Evolutionary conservation across 2,797 vertebrate genomes (phyloP), one percentile per base, ranked within the genome.

Genomic region (Simalia tracyae): DNA sequence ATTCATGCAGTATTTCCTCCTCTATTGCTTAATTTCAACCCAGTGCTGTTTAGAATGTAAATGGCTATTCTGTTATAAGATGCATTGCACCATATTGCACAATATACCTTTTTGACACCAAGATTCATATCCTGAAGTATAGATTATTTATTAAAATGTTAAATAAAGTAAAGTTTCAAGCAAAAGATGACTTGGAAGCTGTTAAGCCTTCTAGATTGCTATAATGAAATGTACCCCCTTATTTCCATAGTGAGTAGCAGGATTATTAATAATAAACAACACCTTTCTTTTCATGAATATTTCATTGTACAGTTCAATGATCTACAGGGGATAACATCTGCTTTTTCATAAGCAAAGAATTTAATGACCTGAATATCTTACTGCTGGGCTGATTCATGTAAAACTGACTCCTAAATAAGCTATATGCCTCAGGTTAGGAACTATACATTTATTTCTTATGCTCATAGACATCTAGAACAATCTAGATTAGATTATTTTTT

Each of bases 291-390:
- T 94, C 31, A 94, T 91, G 28, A 94, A 93, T 93, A 86, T 89
- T 89, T 92, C 66, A 3, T 91, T 85, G 89, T 89, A 66, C 64
- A 92, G 28, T 94, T 95, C 0, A 3, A 15, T 94, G 91, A 26
- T 95, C 86, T 76, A 42, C 59, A n/a, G 84, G 81, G 84, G 92
- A 68, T 89, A 92, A 50, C 11, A 92, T 93, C 90, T 95, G 63
- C 12, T 89, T 95, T 92, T 93, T 68, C 87, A 91, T 1, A 7
- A 26, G 93, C 88, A 91, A 91, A 36, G 84, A 93, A 91, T 90
- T 94, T 95, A 94, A 93, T 95, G 42, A 84, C 42, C 89, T 91
- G 88, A 93, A 94, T 93, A 46, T 90, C 85, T 54, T 92, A 14
- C 91, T 91, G 93, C 90, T 63, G 91, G 31, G 59, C 19, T 93